Base-by-base conservation (phyloP, 2,888 invertebrate genomes). In the Agrilus mali region DNA sequence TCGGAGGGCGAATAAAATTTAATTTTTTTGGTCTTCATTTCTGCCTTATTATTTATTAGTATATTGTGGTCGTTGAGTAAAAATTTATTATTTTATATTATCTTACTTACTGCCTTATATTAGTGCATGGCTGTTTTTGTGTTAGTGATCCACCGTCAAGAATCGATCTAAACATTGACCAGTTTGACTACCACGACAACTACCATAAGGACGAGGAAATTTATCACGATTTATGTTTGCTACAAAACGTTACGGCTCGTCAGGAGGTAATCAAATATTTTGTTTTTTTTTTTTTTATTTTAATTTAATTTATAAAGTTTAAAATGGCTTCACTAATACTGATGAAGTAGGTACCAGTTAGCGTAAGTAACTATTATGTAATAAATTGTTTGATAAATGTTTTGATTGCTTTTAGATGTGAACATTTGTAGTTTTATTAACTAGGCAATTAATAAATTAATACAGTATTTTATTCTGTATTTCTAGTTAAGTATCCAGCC, bases 221-320 rank as follows among this genome's bases (percentile, higher is more conserved):
- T 69, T 93, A 93, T 76, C 90, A 92, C 73, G 92, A 92, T 75
- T 78, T 93, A 64, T 89, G 88, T 75, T 82, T 80, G 57, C 77
- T 85, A 62, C 47, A 48, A 36, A 45, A 45, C 53, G 53, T 48
- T 48, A 22, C 46, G 14, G 50, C 38, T 42, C 51, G 34, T 39
- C 52, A 38, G 44, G 59, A 60, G 60, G 61, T 61, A 61, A 49
- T 27, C 10, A 27, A 27, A 8, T 10, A 27, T 10, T 27, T 2
- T 27, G 8, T 22, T 22, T 10, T 27, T 27, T 27, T 27, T 20
- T 20, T 7, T 20, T 20, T 20, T 6, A 5, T 20, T 20, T 20
- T 20, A 20, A 20, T 5, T 27, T 27, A 10, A 10, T 27, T 7
- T 27, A 27, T 2, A 27, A n/a, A 27, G 27, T 27, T 22, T 27